phyloP scores from a whole-genome alignment of 2,113 vertebrate genomes.

The Melanerpes formicivorus region DNA sequence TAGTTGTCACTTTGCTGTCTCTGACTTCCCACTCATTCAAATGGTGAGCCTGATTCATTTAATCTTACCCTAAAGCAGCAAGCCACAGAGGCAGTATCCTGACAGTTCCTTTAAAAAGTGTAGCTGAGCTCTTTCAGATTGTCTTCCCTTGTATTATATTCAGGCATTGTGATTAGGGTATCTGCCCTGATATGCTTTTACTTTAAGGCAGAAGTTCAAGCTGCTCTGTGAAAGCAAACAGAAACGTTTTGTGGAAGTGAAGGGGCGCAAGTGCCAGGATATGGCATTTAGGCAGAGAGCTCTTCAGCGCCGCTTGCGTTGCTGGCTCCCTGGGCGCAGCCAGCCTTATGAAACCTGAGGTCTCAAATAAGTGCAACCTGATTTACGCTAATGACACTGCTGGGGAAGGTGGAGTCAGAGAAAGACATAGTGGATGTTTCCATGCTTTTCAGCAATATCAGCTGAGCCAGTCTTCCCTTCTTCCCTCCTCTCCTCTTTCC shows the following conservation, averaged over 20 bases:
- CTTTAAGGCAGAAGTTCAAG: slow-evolving; percentile 13
- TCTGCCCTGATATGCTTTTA: slow-evolving; percentile 29
- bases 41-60: slow-evolving; percentile 65
- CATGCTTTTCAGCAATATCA: not conserved
- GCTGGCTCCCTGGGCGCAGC: not conserved
- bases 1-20: slow-evolving; percentile 60
- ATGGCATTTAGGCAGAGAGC: not conserved
- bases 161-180: slow-evolving; percentile 42
- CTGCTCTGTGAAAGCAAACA: not conserved
- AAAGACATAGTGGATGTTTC: slow-evolving; percentile 5
- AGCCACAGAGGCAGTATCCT: slow-evolving; percentile 48
- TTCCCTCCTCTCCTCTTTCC: not conserved
- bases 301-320: not conserved
- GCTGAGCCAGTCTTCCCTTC: not conserved
- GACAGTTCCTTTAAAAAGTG: slow-evolving; percentile 46
- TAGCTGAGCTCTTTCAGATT: slow-evolving; percentile 33
- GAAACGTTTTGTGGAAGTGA: fast-evolving
- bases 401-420: not conserved
- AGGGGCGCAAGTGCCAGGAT: fast-evolving
- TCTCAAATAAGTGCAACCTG: slow-evolving; percentile 30
- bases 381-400: slow-evolving; percentile 51
- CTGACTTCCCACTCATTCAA: slow-evolving; percentile 65
- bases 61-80: slow-evolving; percentile 60
- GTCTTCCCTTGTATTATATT: slow-evolving; percentile 44
- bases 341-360: slow-evolving; percentile 6